Evolutionary conservation across 1,140 invertebrate genomes (phyloP), one percentile per base, ranked within the genome.

Genomic region (Papilio dardanus): DNA sequence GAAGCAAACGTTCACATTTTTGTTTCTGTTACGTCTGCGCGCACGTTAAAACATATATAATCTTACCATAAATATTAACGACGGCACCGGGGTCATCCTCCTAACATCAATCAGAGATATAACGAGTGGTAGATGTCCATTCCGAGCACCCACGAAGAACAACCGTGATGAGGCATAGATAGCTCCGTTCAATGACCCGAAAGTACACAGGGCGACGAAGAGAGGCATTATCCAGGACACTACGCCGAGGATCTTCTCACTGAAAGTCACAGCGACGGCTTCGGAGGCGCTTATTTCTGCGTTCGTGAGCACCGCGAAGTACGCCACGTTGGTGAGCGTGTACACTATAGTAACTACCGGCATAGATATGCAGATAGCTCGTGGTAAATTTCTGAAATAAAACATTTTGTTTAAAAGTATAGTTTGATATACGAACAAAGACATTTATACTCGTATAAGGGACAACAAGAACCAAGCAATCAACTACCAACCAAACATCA

Each of bases 211-310:
- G 8, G 97, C 97, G 0, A 98, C 97, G 83, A 97, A 98, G 19
- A 98, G 88, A 10, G 97, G 97, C 96, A 99, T 98, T 58, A 96
- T 95, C 96, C 98, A 99, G 1, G 96, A 95, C 88, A 97, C 94
- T 0, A 93, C 89, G 1, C 97, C 97, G 1, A 98, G 93, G 86
- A 98, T 94, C 90, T 96, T 96, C 76, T 97, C 95, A 0, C 97
- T 97, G 88, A 98, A 98, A 5, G 97, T 97, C 84, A 99, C 97
- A 79, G 98, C 98, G 19, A 99, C 98, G 7, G 98, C 98, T 82
- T 97, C 94, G 0, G 98, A 99, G 0, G 96, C 93, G 0, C 97
- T 88, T 80, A 99, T 96, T 84, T 97, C 97, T 69, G 95, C 95
- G 40, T 96, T 95, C 6, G 96, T 95, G 1, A 99, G 94, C 5